Conservation (phyloP, 2,113 vertebrate species). For the Antechinus stuartii region DNA sequence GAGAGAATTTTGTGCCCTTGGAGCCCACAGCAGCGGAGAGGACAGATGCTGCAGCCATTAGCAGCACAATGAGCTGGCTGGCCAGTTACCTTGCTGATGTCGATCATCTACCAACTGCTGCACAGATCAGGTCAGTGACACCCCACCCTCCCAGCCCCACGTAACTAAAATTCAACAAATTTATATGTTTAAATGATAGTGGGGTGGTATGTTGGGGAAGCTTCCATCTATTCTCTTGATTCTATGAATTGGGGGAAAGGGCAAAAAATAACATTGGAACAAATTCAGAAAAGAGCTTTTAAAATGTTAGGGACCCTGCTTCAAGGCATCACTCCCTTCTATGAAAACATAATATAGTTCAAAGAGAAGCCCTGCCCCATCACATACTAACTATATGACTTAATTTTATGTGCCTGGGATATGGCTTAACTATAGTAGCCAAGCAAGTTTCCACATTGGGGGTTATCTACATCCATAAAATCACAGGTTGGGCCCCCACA, state of each 20-base stretch:
- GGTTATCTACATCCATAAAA: background rate
- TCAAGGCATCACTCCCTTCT: background rate
- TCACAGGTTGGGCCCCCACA: background rate
- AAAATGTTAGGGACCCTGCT: background rate
- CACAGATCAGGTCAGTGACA: conserved; percentile 91
- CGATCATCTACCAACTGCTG: conserved; percentile 94
- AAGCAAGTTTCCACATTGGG: background rate
- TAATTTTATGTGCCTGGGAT: background rate
- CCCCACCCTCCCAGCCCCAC: fast-evolving
- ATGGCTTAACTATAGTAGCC: background rate
- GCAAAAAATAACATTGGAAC: background rate
- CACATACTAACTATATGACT: background rate
- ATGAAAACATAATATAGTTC: too few species aligned
- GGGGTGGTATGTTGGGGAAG: background rate
- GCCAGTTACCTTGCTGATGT: conserved; percentile 98
- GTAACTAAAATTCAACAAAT: background rate
- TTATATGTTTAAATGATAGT: background rate
- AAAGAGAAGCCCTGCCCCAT: background rate
- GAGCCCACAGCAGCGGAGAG: conserved; percentile 87
- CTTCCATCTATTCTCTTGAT: background rate
- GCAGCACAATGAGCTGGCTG: conserved; percentile 99
- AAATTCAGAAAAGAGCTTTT: background rate
- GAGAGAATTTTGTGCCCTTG: conserved; percentile 92
- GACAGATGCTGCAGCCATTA: conserved; percentile 88
- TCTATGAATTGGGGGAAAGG: background rate